Evolutionary conservation across 2,888 invertebrate genomes (phyloP), one percentile per base, ranked within the genome.

Genomic region (Perizoma flavofasciatum): DNA sequence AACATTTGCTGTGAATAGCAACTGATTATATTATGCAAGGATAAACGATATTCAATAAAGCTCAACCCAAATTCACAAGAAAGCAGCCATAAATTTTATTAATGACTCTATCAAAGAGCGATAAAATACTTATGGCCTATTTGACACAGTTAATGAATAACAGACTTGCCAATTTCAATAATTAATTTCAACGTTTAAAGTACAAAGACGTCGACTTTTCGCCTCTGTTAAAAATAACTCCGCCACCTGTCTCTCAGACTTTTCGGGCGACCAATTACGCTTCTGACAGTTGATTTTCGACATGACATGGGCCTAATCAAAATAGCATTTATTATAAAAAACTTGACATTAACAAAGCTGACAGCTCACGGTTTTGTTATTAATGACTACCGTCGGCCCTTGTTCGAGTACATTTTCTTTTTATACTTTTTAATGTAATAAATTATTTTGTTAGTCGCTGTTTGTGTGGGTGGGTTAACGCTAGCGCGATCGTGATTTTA

Each of bases 301-400:
- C 90, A 89, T 91, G 93, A 92, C 92, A 88, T 89, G 89, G 92
- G 93, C 93, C 93, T 93, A 93, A 93, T 93, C 93, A 92, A 92
- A 92, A 92, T 89, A 92, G 85, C 90, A 86, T 92, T 92, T 90
- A 89, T 89, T 83, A 84, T 86, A 89, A 79, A 88, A 89, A 88
- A 84, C 85, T 83, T 83, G 83, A 86, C 86, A 86, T 89, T 86
- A 89, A 85, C 85, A 82, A 85, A 84, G 85, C 86, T 88, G 92
- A 91, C 92, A 89, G 91, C 89, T 87, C 86, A 87, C 88, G 89
- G 89, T 84, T 89, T 81, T 82, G 88, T 89, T 89, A 89, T 90
- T 89, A 90, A 90, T 88, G 90, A 84, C 74, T 76, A 69, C 77
- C 77, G 75, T 77, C 78, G 75, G 80, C 71, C 73, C 75, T 74